Evolutionary conservation across 2,113 vertebrate species (phyloP).

Genomic region (Orcinus orca): DNA sequence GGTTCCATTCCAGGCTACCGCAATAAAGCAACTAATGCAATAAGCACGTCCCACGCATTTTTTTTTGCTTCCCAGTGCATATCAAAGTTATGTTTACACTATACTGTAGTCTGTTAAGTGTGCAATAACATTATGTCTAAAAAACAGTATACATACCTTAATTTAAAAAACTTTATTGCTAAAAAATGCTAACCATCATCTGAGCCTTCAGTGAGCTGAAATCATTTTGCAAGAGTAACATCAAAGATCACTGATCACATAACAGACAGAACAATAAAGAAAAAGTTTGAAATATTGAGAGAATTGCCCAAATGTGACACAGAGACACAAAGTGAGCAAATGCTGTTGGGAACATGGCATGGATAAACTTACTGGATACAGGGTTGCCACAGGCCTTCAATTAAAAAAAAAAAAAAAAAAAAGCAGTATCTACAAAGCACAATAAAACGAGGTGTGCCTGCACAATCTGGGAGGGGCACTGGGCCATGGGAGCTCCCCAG

Average conservation of each 20-base stretch:
- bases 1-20: neutral
- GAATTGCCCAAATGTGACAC: neutral
- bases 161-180: neutral
- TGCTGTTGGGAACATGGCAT: neutral
- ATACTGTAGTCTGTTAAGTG: neutral
- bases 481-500: neutral
- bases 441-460: neutral
- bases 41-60: neutral
- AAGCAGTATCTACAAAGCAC: neutral
- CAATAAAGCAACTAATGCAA: neutral
- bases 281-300: neutral
- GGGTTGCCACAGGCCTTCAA: neutral
- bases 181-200: neutral
- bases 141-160: neutral
- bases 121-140: neutral
- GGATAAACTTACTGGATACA: neutral
- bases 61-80: neutral
- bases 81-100: neutral
- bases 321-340: neutral
- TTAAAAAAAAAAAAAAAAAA: too few species aligned
- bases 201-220: neutral
- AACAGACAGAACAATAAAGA: neutral
- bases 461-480: neutral
- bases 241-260: neutral
- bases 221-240: neutral